Base-by-base conservation (phyloP, 2,113 vertebrate genomes). In the Picathartes gymnocephalus region DNA sequence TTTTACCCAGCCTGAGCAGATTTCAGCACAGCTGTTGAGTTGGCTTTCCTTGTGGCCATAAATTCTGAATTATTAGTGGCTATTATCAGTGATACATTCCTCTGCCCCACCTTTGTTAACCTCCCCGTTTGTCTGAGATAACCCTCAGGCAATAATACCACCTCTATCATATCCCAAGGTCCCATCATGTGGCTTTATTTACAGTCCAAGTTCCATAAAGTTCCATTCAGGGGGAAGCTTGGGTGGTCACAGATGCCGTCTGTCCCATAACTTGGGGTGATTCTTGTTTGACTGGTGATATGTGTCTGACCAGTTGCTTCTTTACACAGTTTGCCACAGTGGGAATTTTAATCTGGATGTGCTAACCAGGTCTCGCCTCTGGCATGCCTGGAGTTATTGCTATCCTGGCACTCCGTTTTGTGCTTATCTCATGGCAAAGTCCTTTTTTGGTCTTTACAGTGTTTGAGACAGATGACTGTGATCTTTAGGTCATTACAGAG, bases 291-390 rank as follows among this genome's bases (percentile, higher is more conserved):
- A 47, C 20, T 0, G 1, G 9, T 53, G 45, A 45, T n/a, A 60
- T 8, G 4, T 15, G 13, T 60, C 40, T 15, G 7, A 81, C 39
- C 23, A n/a, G n/a, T 11, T 60, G 5, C 39, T 74, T 51, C 45
- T 40, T 60, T 21, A 7, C 39, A 47, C 0, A 0, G 3, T 61
- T 58, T 68, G 9, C n/a, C 47, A 61, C 20, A 68, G 30, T 18
- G 15, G 13, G 39, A 68, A 45, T 21, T 68, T 53, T 39, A 60
- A 15, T 39, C 69, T 47, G 30, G 11, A 15, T 60, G 13, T 17
- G 11, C 24, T 56, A 39, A 13, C 10, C 51, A 45, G 44, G 28
- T 5, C n/a, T 68, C 8, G 4, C 39, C 45, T 66, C 53, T 58
- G 17, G 13, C 39, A 53, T n/a, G 20, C n/a, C 39, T 45, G 39